Evolutionary conservation across 2,888 invertebrate species (phyloP).

Genomic region (Cepaea hortensis): DNA sequence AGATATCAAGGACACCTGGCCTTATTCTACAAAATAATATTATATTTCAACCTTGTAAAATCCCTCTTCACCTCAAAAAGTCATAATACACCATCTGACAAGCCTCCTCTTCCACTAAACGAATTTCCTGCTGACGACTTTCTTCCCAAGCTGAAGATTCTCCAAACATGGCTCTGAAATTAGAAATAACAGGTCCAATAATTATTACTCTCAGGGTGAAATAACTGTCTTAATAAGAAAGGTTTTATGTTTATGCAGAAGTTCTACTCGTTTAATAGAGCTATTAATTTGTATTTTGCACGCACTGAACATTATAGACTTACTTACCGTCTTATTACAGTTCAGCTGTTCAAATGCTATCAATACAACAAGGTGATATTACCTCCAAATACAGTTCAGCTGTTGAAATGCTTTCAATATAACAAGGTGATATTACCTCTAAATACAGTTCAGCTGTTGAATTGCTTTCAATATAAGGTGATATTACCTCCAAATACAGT

Average conservation of each 20-base stretch:
- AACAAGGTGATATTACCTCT: too few relatives aligned
- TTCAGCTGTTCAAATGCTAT: too few relatives aligned
- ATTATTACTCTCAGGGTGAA: too few relatives aligned
- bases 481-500: too few relatives aligned
- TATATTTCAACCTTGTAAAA: background rate
- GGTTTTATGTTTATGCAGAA: too few relatives aligned
- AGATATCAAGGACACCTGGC: background rate
- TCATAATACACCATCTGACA: constrained; percentile 64
- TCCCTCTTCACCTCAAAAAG: constrained; percentile 61
- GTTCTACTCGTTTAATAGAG: too few relatives aligned
- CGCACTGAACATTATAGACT: background rate
- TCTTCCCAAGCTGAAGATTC: constrained; percentile 66
- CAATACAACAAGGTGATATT: too few relatives aligned
- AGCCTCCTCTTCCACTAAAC: constrained; percentile 67
- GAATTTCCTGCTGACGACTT: constrained; percentile 63
- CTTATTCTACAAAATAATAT: background rate
- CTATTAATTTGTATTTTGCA: background rate
- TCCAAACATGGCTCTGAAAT: constrained; percentile 67
- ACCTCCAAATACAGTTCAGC: too few relatives aligned
- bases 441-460: too few relatives aligned
- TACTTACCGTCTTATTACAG: background rate
- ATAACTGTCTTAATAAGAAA: too few relatives aligned
- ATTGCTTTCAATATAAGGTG: too few relatives aligned
- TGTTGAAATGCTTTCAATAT: too few relatives aligned
- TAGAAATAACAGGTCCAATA: background rate